Evolutionary conservation across 2,113 vertebrate genomes (phyloP), one percentile per base, ranked within the genome.

Genomic region (Pterophyllum scalare): DNA sequence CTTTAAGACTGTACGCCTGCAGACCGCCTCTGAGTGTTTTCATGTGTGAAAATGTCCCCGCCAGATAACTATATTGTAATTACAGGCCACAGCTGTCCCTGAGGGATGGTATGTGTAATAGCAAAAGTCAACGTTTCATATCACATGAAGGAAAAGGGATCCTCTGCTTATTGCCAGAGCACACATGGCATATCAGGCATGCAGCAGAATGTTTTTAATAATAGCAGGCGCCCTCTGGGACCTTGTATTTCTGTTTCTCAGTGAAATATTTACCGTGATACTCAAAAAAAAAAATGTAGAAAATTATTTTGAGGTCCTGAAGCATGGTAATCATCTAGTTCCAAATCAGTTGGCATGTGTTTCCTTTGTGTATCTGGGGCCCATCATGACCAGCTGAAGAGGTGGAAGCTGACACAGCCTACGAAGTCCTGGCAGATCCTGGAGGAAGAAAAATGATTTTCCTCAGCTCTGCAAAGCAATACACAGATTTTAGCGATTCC

Each of bases 231-330:
- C 2, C 6, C 38, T 59, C 65, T 58, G 77, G 46, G 57, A 58
- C 22, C 22, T 43, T 24, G 8, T 80, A 2, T 85, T 87, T 84
- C 80, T 90, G 62, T 62, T 85, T 61, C 64, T 40, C 8, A 76
- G 24, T 56, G 72, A 10, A 77, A 74, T 85, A 76, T 17, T 82
- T 75, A 52, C 77, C 82, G 46, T 17, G 1, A 38, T 49, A 28
- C 65, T 70, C 43, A 20, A 54, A 70, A 80, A 26, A 67, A 61
- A 31, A 38, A n/a, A 28, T 17, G 38, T 33, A 65, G 56, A 59
- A 74, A 79, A 72, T 65, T 61, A 6, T n/a, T 20, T 10, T 64
- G 12, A 52, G 76, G 20, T 33, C 64, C 20, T 19, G 22, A 33
- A 60, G 33, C 57, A 20, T 60, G 22, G 17, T 35, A 9, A 54